Evolutionary conservation across 2,113 vertebrate genomes (phyloP).

Genomic region (Peromyscus californicus): DNA sequence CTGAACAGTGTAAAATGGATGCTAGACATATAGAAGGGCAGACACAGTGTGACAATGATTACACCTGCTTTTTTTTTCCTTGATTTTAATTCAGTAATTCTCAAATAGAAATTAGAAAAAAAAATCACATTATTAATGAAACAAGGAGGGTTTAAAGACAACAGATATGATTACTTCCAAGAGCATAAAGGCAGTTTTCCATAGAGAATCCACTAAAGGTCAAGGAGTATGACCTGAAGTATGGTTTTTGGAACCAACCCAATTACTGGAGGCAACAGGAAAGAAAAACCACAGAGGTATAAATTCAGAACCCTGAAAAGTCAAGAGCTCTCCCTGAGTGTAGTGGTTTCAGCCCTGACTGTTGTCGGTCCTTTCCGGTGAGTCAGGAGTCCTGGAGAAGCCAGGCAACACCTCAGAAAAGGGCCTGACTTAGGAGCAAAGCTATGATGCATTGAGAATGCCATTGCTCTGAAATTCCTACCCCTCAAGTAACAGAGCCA

Average conservation of each 20-base stretch:
- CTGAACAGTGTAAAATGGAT: not conserved
- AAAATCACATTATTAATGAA: not conserved
- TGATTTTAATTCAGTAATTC: slow-evolving; percentile 26
- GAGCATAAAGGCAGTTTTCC: not conserved
- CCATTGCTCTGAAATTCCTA: not conserved
- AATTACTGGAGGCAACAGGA: not conserved
- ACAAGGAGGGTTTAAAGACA: slow-evolving; percentile 24
- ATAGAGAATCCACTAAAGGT: slow-evolving; percentile 63
- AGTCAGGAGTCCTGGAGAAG: not conserved
- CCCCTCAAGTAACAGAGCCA: slow-evolving; percentile 5
- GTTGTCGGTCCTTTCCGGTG: not conserved
- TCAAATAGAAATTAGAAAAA: slow-evolving; percentile 33
- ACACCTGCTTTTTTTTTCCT: not conserved
- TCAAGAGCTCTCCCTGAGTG: not conserved
- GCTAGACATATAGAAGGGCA: slow-evolving; percentile 47
- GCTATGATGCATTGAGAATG: not conserved
- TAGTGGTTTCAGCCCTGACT: not conserved
- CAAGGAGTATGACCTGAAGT: slow-evolving; percentile 26
- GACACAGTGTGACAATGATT: not conserved
- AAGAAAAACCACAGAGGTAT: not conserved
- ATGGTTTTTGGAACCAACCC: not conserved
- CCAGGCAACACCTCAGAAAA: not conserved
- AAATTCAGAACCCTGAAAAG: not conserved
- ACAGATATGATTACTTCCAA: slow-evolving; percentile 39
- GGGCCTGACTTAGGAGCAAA: not conserved